phyloP scores from a whole-genome alignment of 2,888 invertebrate genomes.

The Aphidius colemani region DNA sequence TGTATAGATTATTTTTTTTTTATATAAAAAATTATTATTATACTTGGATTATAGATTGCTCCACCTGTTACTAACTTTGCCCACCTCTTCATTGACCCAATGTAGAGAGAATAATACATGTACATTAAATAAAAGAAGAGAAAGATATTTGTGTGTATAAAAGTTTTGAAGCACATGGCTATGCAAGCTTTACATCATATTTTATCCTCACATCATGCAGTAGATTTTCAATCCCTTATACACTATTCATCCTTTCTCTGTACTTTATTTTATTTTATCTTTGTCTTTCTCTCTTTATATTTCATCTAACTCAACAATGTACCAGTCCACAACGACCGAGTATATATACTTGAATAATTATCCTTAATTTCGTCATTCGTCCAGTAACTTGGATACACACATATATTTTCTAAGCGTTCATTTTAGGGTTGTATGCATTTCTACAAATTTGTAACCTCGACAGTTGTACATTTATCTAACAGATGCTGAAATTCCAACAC shows the following conservation, averaged over 20 bases:
- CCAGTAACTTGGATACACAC: constrained; percentile 26
- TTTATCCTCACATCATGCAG: constrained; percentile 40
- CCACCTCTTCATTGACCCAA: constrained; percentile 52
- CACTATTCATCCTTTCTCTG: constrained; percentile 7
- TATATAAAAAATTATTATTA: background rate
- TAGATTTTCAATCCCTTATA: too few relatives aligned
- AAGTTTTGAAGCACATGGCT: constrained; percentile 31
- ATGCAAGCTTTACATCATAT: constrained; percentile 52
- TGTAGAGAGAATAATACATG: constrained; percentile 16
- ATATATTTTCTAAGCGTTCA: background rate
- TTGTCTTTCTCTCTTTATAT: too few relatives aligned
- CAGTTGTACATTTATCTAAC: constrained; percentile 30
- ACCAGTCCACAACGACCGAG: constrained; percentile 30
- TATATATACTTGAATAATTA: constrained; percentile 53
- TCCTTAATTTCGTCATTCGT: constrained; percentile 51
- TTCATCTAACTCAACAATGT: too few relatives aligned
- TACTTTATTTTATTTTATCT: background rate
- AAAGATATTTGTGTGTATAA: background rate
- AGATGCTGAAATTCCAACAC: constrained; percentile 34
- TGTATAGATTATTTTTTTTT: background rate
- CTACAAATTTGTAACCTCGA: background rate
- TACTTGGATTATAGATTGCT: constrained; percentile 51
- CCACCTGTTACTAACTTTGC: constrained; percentile 58
- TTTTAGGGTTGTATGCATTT: background rate
- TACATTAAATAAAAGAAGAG: constrained; percentile 14